These are phyloP conservation scores for Leucania comma DNA, from an alignment of 2,888 invertebrate genomes.

Conservation along the genomic window DNA sequence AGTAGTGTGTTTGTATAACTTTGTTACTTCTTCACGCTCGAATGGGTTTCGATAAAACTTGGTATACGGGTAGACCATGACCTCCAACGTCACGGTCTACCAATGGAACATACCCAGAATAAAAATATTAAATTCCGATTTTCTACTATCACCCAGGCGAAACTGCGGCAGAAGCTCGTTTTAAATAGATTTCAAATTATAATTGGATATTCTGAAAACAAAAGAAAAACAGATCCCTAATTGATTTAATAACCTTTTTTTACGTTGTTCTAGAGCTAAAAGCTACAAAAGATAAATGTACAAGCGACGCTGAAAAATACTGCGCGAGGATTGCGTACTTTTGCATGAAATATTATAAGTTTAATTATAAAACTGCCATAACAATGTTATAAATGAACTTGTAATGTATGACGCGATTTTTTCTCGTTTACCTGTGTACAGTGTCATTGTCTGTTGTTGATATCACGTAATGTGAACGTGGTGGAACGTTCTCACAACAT, in stretches of 20 bases:
- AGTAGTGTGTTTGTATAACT: no score
- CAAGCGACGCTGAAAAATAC: conserved; percentile 29
- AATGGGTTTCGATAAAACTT: no score
- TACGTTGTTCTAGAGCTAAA: conserved; percentile 15
- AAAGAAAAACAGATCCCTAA: conserved; percentile 7
- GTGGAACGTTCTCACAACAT: conserved; percentile 54
- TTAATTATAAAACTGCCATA: conserved; percentile 56
- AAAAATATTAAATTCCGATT: no score
- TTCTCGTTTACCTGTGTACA: conserved; percentile 55
- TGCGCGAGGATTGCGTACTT: conserved; percentile 63
- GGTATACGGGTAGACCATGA: no score
- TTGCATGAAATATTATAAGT: conserved; percentile 54
- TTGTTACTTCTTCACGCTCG: no score
- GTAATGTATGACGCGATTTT: conserved; percentile 51
- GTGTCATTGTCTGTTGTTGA: conserved; percentile 64
- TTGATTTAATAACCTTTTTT: conserved; percentile 7
- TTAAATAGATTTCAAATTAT: neutral
- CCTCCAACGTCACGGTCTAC: no score
- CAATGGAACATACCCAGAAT: no score
- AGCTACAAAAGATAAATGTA: conserved; percentile 31
- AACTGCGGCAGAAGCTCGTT: neutral
- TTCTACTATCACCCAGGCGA: no score
- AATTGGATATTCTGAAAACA: conserved; percentile 3
- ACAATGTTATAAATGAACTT: conserved; percentile 44
- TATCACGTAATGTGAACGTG: conserved; percentile 57